Base-by-base conservation (phyloP, 2,797 vertebrate genomes). In the Rhynchotus rufescens region DNA sequence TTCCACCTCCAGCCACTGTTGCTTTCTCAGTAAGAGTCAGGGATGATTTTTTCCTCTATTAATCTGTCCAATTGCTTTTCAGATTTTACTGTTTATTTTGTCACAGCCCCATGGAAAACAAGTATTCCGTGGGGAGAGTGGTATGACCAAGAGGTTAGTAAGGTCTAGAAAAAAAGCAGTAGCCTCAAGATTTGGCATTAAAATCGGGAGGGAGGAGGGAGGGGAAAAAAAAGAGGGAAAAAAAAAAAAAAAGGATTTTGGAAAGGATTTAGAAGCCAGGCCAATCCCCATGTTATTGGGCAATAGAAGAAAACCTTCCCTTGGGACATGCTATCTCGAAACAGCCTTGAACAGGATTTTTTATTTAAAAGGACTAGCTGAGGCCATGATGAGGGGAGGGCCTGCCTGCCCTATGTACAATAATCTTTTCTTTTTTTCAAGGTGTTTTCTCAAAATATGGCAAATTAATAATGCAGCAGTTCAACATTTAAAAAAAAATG, bases 401-500 rank as follows among this genome's bases (percentile, higher is more conserved):
- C 17, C 30, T 60, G 60, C 19, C 21, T 3, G 1, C 26, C 26
- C 60, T 0, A 0, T 11, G 26, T 71, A 12, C 67, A 76, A 3
- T 32, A 36, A 74, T 32, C 44, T 65, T 72, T 85, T n/a, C n/a
- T 32, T 34, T 83, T 28, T 47, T 86, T 36, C 47, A 52, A 60
- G 28, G 19, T 91, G 15, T 66, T 89, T 80, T 78, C 71, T 90
- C 60, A 68, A 89, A 94, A 86, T 17, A 52, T 60, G 72, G 4
- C 22, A 42, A 52, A 54, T 28, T 51, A 17, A 45, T 64, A 77
- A n/a, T 62, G 22, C 36, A 76, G 47, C 17, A 88, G 10, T 26
- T 71, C 25, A 47, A 16, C 15, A 30, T 30, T 68, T 61, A 78
- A 91, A 69, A 56, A 75, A 49, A 49, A 12, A 49, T 3, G 6